Percentiles rank a stretch among this genome's conserved stretches.
Evolutionary conservation across 2,113 vertebrate genomes (phyloP).

Genomic region (Phalacrocorax carbo): DNA sequence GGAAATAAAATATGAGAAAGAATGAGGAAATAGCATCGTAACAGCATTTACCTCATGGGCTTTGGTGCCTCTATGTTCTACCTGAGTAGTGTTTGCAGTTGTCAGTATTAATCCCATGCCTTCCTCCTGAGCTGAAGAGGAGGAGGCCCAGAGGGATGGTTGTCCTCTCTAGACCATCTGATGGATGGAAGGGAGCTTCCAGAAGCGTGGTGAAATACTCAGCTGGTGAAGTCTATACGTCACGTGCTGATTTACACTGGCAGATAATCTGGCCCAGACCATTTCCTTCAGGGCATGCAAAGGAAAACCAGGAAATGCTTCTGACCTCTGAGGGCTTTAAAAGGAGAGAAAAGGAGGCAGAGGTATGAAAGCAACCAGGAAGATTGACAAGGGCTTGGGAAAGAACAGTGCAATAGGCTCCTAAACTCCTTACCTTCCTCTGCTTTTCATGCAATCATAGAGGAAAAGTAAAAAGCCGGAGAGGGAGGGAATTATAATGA

Average conservation of each 20-base stretch:
- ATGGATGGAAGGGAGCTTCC: not conserved
- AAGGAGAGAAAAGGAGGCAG: not conserved
- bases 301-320: conserved; percentile 51
- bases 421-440: not conserved
- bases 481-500: not conserved
- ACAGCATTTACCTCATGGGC: not conserved
- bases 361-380: not conserved
- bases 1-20: not conserved
- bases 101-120: not conserved
- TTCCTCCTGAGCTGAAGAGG: conserved; percentile 18
- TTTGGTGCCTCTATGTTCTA: not conserved
- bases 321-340: conserved; percentile 35
- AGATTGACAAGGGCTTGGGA: not conserved
- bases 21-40: not conserved
- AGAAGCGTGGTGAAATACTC: not conserved
- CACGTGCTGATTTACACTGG: not conserved
- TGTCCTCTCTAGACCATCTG: not conserved
- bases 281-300: not conserved
- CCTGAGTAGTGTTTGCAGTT: not conserved
- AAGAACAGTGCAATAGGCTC: not conserved
- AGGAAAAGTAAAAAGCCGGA: not conserved
- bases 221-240: not conserved
- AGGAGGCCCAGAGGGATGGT: not conserved
- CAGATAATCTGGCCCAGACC: not conserved
- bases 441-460: rapidly evolving